Base-by-base conservation (phyloP, 2,113 vertebrate species). In the Microcebus lehilahytsara region DNA sequence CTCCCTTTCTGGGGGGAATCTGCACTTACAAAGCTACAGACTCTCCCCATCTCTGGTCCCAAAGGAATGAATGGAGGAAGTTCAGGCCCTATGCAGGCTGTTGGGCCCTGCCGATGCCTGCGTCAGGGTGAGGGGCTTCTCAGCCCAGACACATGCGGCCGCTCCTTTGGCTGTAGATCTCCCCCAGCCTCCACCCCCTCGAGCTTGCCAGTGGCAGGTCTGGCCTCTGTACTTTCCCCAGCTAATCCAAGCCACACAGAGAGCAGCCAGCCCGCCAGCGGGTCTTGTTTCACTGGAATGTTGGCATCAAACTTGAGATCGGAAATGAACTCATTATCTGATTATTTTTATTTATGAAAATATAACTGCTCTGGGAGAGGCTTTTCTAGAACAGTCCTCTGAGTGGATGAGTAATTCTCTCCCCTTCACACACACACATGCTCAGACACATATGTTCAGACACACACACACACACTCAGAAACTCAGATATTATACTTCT, bases 321-420 rank as follows among this genome's bases (percentile, higher is more conserved):
- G 98, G 98, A 99, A 99, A 99, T 98, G 98, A 98, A 98, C 98
- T 99, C 98, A 98, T 98, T 98, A 98, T 98, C 98, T 98, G 98
- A 98, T 99, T 98, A 98, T 99, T 99, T 99, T 98, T 96, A 98
- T 98, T 98, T 98, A 94, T 98, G 96, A 98, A 98, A 98, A 98
- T 98, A 97, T 98, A 98, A 98, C 97, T 98, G 97, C 95, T 98
- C 95, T 98, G 95, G 97, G 97, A 98, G 93, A 98, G 97, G 95
- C 95, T 97, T 98, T 96, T 97, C 98, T 98, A 98, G 96, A 98
- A 97, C 84, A 96, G 91, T 97, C 93, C 74, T 97, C 97, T 3
- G 0, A 97, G 96, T 46, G 40, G 94, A 97, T 98, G 98, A 99
- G 97, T 98, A 98, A 98, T 98, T 96, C 96, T 89, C 93, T 95